Percentiles rank a stretch among this genome's conserved stretches.
These are phyloP conservation scores for Ciona savignyi DNA, from an alignment of 23 tunicate species.

Conservation along the genomic window DNA sequence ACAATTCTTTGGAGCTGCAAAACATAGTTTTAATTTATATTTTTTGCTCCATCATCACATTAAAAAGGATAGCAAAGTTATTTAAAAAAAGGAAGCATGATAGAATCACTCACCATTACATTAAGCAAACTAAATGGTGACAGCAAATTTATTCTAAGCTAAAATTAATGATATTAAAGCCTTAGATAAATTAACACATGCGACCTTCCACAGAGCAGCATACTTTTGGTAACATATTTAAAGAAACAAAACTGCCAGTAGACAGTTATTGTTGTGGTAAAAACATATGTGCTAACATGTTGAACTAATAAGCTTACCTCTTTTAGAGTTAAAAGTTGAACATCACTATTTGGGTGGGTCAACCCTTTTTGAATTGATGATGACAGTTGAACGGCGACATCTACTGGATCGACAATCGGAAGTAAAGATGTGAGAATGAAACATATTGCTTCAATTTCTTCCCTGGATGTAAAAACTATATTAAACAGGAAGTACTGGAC, in stretches of 20 bases:
- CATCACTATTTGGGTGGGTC: conserved; percentile 33
- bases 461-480: conserved; percentile 20
- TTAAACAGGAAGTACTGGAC: too few relatives aligned
- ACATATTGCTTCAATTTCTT: conserved; percentile 48
- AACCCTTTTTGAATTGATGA: conserved; percentile 22
- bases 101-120: too few relatives aligned
- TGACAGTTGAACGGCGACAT: conserved; percentile 19
- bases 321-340: conserved; percentile 35
- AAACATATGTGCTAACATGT: not conserved
- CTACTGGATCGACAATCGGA: conserved; percentile 52
- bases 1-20: conserved; percentile 25
- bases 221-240: too few relatives aligned
- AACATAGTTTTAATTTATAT: not conserved
- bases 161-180: too few relatives aligned
- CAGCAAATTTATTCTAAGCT: too few relatives aligned
- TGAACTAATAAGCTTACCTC: conserved; percentile 11
- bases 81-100: too few relatives aligned
- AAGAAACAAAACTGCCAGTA: too few relatives aligned
- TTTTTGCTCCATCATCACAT: not conserved
- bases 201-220: too few relatives aligned
- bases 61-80: too few relatives aligned
- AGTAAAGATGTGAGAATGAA: conserved; percentile 40
- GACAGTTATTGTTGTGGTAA: too few relatives aligned
- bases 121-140: too few relatives aligned
- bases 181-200: too few relatives aligned